Evolutionary conservation across 2,113 vertebrate genomes (phyloP).

Genomic region (Meles meles): DNA sequence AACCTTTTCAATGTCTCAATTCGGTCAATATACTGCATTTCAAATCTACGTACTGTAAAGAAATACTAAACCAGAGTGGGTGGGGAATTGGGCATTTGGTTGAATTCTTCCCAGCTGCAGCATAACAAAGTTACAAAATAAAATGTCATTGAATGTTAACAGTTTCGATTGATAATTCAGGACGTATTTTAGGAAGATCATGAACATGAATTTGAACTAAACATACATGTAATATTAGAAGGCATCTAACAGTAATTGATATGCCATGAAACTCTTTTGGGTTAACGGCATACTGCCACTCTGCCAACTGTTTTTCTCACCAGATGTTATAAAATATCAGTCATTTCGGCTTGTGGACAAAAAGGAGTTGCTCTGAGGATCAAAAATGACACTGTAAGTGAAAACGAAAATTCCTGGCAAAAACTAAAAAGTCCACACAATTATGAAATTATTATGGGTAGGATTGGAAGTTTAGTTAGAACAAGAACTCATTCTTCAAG

Average conservation of each 20-base stretch:
- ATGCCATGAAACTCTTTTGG: not conserved
- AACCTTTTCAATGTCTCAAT: not conserved
- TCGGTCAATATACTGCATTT: not conserved
- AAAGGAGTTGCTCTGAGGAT: not conserved
- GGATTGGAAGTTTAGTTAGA: conserved; percentile 16
- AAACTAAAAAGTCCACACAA: not conserved
- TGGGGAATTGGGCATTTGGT: not conserved
- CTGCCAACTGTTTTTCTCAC: not conserved
- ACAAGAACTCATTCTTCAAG: not conserved
- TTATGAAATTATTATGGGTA: not conserved
- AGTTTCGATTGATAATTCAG: not conserved
- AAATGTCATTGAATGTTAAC: not conserved
- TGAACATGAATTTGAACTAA: not conserved
- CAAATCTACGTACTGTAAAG: conserved; percentile 11
- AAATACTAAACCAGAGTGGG: not conserved
- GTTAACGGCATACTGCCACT: not conserved
- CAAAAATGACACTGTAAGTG: not conserved
- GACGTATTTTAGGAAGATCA: not conserved
- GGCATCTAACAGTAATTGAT: not conserved
- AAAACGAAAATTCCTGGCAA: not conserved
- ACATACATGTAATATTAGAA: not conserved
- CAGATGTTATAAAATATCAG: not conserved
- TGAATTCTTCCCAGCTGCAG: not conserved
- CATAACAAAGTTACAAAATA: not conserved
- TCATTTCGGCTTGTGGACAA: not conserved